Evolutionary conservation across 2,888 invertebrate genomes (phyloP), one percentile per base, ranked within the genome.

Genomic region (Chaitophorus viminalis): DNA sequence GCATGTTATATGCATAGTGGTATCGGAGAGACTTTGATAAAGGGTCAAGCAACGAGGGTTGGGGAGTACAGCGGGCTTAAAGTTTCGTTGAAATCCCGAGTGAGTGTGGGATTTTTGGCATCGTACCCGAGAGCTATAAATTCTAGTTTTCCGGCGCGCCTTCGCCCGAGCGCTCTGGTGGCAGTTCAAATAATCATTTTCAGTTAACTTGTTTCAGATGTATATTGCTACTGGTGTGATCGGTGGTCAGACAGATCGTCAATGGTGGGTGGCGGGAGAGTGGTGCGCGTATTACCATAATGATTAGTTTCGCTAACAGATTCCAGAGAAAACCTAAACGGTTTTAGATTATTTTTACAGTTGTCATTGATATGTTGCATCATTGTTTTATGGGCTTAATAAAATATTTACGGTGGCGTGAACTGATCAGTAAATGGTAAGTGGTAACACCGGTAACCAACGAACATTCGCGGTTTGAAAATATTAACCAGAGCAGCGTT

Each of bases 41-140:
- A 31, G 33, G 46, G 46, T 1, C 9, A 9, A 9, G 46, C 11
- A 9, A 9, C 46, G 14, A 14, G 36, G 3, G 75, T 36, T 39
- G 31, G 21, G 9, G 4, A 21, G 17, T 3, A 18, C 17, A 25
- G 29, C 14, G 65, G 83, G 46, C 70, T 85, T 25, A 65, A 70
- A 78, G 85, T 86, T 86, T 72, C n/a, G 85, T 85, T 33, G 77
- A 72, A 72, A 86, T 78, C 77, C 78, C 86, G 72, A 86, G 54
- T 78, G 70, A 70, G 86, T 79, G 70, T 78, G 86, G 31, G 86
- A 72, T 86, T 86, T 78, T 86, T 86, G 78, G 86, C 86, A 78
- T 72, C 29, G 18, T 77, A 86, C 72, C 68, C 78, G 52, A 54
- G 17, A 46, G 78, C 29, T 29, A 78, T 86, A 78, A 86, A 86